Evolutionary conservation across 2,888 invertebrate genomes (phyloP), one percentile per base, ranked within the genome.

Genomic region (Galeruca laticollis): DNA sequence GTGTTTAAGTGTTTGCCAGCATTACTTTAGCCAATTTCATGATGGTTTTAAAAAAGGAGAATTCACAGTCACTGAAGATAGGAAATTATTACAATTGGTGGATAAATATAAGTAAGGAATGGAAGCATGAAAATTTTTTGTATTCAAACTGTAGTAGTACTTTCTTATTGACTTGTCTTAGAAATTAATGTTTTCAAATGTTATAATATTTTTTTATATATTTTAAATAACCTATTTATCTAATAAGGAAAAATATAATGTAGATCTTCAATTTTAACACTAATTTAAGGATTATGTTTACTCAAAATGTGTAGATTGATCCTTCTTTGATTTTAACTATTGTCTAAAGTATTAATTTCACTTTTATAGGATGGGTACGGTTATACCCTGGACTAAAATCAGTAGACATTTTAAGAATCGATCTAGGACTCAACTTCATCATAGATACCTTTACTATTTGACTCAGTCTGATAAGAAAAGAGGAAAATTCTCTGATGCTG

Each of bases 381-480:
- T 88, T 56, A 91, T 94, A 73, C 92, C 93, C 0, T 96, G 95
- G 95, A 87, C 89, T 2, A 89, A 89, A 80, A 90, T 94, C 8
- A 87, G 89, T 0, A 87, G 87, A 26, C 87, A 89, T 60, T 90
- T 94, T 84, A 88, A 88, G 10, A 88, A 89, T 70, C 87, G 91
- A 73, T 89, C 89, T 0, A 91, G 90, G 80, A 86, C 87, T 2
- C 93, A 93, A 81, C 84, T 93, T 11, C 92, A 93, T 76, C 88
- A 89, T 68, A 84, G 87, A 10, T 89, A 88, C 83, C 84, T 68
- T 2, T 87, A 87, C 72, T 84, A 84, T 68, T 75, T 87, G 9
- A 85, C 86, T 2, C 84, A 86, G 2, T 77, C 82, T n/a, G 79
- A 87, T 40, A 73, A 72, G 26, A 88, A 87, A 63, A 90, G 89